These are phyloP conservation scores for Anguilla rostrata DNA, from an alignment of 2,113 vertebrate species.

Conservation along the genomic window DNA sequence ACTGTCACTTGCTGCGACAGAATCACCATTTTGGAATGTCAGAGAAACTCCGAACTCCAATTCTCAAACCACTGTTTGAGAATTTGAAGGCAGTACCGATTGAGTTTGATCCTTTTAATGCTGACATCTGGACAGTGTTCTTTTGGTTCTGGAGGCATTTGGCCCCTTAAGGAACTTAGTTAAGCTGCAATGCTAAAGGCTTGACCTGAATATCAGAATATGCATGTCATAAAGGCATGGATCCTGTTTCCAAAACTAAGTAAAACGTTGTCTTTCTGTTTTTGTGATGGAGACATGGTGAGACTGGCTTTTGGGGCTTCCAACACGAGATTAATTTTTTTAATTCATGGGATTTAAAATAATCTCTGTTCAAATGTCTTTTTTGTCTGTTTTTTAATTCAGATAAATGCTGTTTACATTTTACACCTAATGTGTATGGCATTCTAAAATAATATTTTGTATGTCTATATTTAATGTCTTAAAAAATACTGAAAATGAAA, in stretches of 20 bases:
- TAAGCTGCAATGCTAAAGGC: neutral
- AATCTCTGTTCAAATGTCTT: constrained; percentile 42
- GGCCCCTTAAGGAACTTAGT: neutral
- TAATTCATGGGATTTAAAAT: neutral
- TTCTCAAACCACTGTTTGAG: neutral
- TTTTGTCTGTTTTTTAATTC: constrained; percentile 55
- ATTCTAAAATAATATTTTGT: constrained; percentile 86
- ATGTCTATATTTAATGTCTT: constrained; percentile 76
- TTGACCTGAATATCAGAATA: neutral
- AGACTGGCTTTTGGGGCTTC: too few relatives aligned
- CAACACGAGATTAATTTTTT: constrained; percentile 2
- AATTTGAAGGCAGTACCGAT: neutral
- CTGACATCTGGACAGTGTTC: neutral
- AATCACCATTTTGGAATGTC: neutral
- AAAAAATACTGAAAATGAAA: constrained; percentile 77
- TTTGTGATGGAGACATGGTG: constrained; percentile 3
- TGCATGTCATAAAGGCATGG: neutral
- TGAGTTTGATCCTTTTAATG: neutral
- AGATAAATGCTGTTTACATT: constrained; percentile 85
- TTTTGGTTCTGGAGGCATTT: neutral
- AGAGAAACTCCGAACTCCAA: neutral
- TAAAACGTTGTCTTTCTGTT: constrained; percentile 12
- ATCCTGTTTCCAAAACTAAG: neutral
- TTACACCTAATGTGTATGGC: constrained; percentile 69
- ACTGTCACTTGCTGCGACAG: neutral